These are phyloP conservation scores for Zelostemma sp. DNA, from an alignment of 1,140 invertebrate genomes.

Conservation along the genomic window DNA sequence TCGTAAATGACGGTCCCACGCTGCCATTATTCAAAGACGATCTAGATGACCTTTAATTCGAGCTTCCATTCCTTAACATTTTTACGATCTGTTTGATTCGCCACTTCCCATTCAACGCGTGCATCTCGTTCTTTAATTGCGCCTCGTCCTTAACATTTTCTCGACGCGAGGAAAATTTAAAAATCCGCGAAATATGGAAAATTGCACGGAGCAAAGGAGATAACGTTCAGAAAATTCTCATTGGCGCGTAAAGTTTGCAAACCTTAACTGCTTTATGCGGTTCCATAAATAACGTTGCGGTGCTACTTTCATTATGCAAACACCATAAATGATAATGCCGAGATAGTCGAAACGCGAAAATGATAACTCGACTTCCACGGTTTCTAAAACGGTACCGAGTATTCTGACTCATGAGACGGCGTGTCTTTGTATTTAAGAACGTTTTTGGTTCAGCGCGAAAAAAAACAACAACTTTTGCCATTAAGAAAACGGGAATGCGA, in stretches of 20 bases:
- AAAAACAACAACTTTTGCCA: no score
- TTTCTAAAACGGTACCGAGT: slow-evolving; percentile 7
- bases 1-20: slow-evolving; percentile 51
- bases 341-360: no score
- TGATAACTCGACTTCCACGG: slow-evolving; percentile 5
- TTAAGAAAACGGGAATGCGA: no score
- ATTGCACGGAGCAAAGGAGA: background rate
- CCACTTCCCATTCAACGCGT: no score
- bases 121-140: no score
- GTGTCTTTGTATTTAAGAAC: no score
- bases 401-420: slow-evolving; percentile 29
- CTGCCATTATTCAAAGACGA: slow-evolving; percentile 38
- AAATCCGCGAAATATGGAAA: background rate
- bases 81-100: background rate
- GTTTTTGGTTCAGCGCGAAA: no score
- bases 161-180: no score
- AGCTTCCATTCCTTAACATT: background rate
- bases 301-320: slow-evolving; percentile 1
- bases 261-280: no score
- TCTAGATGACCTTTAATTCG: background rate
- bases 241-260: no score
- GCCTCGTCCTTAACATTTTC: no score
- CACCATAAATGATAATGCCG: slow-evolving; percentile 12
- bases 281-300: background rate
- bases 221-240: no score